phyloP scores from a whole-genome alignment of 2,888 invertebrate species.

The Tipula lateralis region DNA sequence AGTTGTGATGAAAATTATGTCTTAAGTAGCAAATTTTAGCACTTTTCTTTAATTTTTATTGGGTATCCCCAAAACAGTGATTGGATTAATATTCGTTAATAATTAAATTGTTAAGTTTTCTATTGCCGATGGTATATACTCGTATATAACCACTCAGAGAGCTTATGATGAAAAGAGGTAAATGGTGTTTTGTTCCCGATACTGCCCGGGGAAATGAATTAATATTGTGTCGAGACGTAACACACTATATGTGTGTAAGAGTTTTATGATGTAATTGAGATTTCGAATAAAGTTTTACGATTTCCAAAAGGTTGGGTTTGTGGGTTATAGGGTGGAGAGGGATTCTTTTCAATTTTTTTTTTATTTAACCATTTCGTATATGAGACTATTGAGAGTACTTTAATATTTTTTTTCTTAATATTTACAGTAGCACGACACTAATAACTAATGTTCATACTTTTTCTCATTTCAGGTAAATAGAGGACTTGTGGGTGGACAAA shows the following conservation, averaged over 20 bases:
- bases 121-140: not conserved
- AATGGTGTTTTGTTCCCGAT: not conserved
- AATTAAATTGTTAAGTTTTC: constrained; percentile 8
- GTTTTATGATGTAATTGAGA: not conserved
- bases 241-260: not conserved
- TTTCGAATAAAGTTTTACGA: not conserved
- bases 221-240: constrained; percentile 15
- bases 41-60: constrained; percentile 24
- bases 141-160: not conserved
- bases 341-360: not conserved
- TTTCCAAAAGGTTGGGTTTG: not conserved
- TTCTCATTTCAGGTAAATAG: not conserved
- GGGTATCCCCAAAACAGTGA: constrained; percentile 19
- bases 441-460: not conserved
- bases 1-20: not conserved
- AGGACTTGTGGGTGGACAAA: not conserved
- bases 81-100: constrained; percentile 11
- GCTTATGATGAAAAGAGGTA: not conserved
- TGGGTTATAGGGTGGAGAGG: no score
- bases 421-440: not conserved
- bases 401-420: not conserved
- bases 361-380: not conserved
- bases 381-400: not conserved
- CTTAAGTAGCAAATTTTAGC: constrained; percentile 13
- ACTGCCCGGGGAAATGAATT: not conserved